Evolutionary conservation across 2,113 vertebrate species (phyloP), one percentile per base, ranked within the genome.

Genomic region (Pimephales promelas): DNA sequence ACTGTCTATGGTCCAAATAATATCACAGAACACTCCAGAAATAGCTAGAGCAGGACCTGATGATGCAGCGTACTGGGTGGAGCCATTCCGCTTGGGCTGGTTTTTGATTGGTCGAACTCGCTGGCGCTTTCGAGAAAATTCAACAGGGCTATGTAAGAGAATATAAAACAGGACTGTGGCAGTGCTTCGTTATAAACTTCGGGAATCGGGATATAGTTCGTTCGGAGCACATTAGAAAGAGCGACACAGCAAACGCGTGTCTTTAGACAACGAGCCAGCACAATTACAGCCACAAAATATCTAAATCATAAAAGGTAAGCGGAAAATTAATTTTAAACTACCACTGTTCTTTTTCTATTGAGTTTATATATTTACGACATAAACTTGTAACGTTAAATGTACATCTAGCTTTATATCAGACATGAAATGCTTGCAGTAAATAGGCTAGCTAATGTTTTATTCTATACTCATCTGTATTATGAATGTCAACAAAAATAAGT

Each of bases 121-220:
- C 77, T 20, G 34, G 77, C 18, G 40, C 36, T 28, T 79, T 79
- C 77, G 56, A 64, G 77, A 79, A 79, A 76, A 52, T 76, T 76
- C 52, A 76, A 6, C 49, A 36, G 74, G 22, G 10, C 28, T 2
- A 0, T 16, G 4, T n/a, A 20, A 9, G 36, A 22, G 9, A 14
- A 20, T 64, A 47, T 79, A 47, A 74, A 52, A 40, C 0, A 40
- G 16, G 20, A 45, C 24, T 28, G 71, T 3, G 10, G 18, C 9
- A 2, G 4, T 45, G 13, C 24, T 20, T 14, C 3, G 0, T 1
- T 20, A 7, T 31, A 1, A 18, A 18, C 43, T 18, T 18, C 13
- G 8, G 45, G 13, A 52, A n/a, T n/a, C n/a, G n/a, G n/a, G n/a
- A n/a, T n/a, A n/a, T n/a, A n/a, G n/a, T n/a, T n/a, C 52, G 24